A percentile compares a stretch with the other conserved stretches of the same genome.
phyloP scores from a whole-genome alignment of 2,888 invertebrate genomes.

The Penaeus monodon region DNA sequence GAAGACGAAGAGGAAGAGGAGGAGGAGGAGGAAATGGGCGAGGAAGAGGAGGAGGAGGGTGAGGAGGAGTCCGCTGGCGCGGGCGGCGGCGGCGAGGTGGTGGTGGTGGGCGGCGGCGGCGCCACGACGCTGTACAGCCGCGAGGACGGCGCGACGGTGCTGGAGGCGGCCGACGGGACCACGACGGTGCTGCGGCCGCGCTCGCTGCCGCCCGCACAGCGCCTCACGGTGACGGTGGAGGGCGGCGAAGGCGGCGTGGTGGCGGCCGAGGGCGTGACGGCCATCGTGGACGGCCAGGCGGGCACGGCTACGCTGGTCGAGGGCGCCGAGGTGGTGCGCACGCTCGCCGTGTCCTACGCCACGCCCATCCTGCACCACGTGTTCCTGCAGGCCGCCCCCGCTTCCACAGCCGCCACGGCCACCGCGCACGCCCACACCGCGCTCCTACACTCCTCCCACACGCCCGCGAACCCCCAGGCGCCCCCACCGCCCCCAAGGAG shows the following conservation, averaged over 20 bases:
- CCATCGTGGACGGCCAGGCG: conserved; percentile 47
- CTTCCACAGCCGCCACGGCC: conserved; percentile 9
- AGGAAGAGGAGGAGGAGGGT: conserved; percentile 14
- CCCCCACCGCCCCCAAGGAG: conserved; percentile 5
- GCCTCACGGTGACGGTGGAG: conserved; percentile 49
- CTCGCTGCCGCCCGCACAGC: conserved; percentile 31
- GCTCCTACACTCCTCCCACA: conserved; percentile 15
- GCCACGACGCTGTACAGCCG: conserved; percentile 54
- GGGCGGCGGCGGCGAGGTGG: conserved; percentile 43
- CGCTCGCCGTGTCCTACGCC: conserved; percentile 62
- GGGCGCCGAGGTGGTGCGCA: conserved; percentile 63
- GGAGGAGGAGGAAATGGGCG: neutral
- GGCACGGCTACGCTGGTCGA: conserved; percentile 61
- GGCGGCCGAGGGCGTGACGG: conserved; percentile 36
- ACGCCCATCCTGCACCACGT: conserved; percentile 64
- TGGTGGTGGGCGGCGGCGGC: conserved; percentile 41
- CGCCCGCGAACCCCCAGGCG: conserved; percentile 4
- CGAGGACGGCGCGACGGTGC: conserved; percentile 43
- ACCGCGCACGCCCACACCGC: conserved; percentile 8
- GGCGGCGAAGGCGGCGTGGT: conserved; percentile 32
- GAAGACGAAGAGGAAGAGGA: too few relatives aligned
- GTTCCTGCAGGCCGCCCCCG: conserved; percentile 51
- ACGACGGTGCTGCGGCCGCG: conserved; percentile 43
- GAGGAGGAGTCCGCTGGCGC: conserved; percentile 12
- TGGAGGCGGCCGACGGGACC: conserved; percentile 48